Base-by-base conservation (phyloP, 1,140 invertebrate genomes). In the Varroa destructor region DNA sequence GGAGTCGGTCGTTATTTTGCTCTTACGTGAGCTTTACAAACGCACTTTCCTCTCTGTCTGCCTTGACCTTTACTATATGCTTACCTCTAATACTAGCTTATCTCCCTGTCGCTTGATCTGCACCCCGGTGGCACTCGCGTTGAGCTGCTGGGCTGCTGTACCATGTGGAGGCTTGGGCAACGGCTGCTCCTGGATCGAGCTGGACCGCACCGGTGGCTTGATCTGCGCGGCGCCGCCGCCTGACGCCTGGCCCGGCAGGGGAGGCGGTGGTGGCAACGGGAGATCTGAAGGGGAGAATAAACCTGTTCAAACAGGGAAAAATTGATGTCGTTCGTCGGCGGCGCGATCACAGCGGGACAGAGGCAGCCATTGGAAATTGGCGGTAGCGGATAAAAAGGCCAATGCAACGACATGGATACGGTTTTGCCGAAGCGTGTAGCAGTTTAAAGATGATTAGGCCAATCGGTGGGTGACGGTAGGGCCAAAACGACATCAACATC, bases 41-140 rank as follows among this genome's bases (percentile, higher is more conserved):
- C 25, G 0, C 25, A 25, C 25, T 25, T 25, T 25, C 25, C 25
- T 25, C 25, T 25, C 25, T 25, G 25, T 25, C 25, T 25, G 25
- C 25, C 12, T 12, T 40, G 12, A 4, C 36, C 57, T 5, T 36
- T 42, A 5, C 57, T 36, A 12, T 37, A 40, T 12, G 12, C 61
- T 67, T 67, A 67, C 61, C 61, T 67, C 61, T 40, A 67, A 46
- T 40, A 67, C 61, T 67, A 67, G 36, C 46, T 67, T 67, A 37
- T 67, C 61, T 14, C 61, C 61, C 37, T 67, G 61, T 14, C 61
- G 61, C 40, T 67, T 67, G 14, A 67, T 67, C 37, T 67, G 61
- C 14, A 67, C 61, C 46, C 61, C 61, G 61, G 61, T 67, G 3
- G 61, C 61, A 37, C 61, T 67, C 40, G 61, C 61, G 61, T 67